These are phyloP conservation scores for Xylocampa areola DNA, from an alignment of 2,888 invertebrate genomes.

Conservation along the genomic window DNA sequence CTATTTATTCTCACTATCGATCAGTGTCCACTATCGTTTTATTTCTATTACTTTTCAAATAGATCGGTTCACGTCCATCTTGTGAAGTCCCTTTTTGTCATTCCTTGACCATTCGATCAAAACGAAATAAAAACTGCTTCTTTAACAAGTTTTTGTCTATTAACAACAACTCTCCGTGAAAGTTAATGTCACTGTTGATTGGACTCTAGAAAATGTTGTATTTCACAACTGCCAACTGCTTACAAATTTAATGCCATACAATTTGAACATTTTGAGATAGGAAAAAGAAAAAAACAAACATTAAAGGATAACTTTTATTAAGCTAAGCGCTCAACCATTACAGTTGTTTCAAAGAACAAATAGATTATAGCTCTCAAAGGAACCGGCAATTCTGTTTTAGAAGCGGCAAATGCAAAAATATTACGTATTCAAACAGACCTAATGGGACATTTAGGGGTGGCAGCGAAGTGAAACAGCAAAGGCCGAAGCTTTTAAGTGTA, in stretches of 20 bases:
- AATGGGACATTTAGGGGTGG: constrained; percentile 90
- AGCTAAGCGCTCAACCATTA: constrained; percentile 85
- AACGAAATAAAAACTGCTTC: constrained; percentile 72
- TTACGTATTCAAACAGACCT: constrained; percentile 90
- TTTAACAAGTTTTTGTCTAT: constrained; percentile 69
- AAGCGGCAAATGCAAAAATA: constrained; percentile 89
- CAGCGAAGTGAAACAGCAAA: constrained; percentile 90
- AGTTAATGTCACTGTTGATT: constrained; percentile 70
- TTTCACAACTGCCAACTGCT: constrained; percentile 35
- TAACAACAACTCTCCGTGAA: constrained; percentile 66
- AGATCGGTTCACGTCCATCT: constrained; percentile 71
- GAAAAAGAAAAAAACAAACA: constrained; percentile 65
- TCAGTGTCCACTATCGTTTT: constrained; percentile 60
- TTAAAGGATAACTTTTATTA: constrained; percentile 82
- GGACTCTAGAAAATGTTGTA: constrained; percentile 54
- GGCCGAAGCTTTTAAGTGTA: constrained; percentile 90
- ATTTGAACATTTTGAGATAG: constrained; percentile 37
- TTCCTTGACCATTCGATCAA: constrained; percentile 73
- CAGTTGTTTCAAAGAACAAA: constrained; percentile 89
- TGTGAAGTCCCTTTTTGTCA: constrained; percentile 75
- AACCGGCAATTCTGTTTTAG: constrained; percentile 88
- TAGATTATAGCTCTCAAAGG: constrained; percentile 89
- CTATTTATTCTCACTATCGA: constrained; percentile 59
- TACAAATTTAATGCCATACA: constrained; percentile 33
- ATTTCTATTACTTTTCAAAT: constrained; percentile 69